Conservation (phyloP, 2,113 vertebrate species). For the Silurus glanis region DNA sequence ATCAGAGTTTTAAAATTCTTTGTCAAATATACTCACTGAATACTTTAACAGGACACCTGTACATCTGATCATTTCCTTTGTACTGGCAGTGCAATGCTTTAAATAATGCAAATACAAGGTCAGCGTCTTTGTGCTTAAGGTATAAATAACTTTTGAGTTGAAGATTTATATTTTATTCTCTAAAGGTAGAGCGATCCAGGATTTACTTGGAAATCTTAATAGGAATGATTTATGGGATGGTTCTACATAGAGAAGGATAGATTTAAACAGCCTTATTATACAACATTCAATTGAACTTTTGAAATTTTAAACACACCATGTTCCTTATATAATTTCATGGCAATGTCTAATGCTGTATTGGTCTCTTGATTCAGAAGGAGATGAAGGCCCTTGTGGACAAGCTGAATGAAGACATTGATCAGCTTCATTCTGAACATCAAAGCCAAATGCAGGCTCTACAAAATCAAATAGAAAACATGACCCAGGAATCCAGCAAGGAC, state of each 20-base stretch:
- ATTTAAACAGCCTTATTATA: background rate
- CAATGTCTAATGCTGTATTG: background rate
- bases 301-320: background rate
- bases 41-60: no score
- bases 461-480: conserved; percentile 63
- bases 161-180: background rate
- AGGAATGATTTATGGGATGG: background rate
- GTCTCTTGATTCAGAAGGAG: conserved; percentile 68
- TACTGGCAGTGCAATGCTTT: no score
- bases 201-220: background rate
- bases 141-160: background rate
- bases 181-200: background rate
- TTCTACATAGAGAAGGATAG: background rate
- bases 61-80: no score
- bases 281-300: background rate
- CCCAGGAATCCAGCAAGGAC: conserved; percentile 57
- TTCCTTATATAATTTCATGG: background rate
- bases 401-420: conserved; percentile 76
- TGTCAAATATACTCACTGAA: no score
- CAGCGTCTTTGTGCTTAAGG: no score
- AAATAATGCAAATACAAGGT: no score
- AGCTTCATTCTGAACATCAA: conserved; percentile 73
- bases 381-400: conserved; percentile 73
- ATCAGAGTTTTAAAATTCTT: no score
- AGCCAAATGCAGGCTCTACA: conserved; percentile 72